A percentile compares a stretch with the other conserved stretches of the same genome.
These are phyloP conservation scores for Pelobates fuscus DNA, from an alignment of 2,113 vertebrate genomes.

Conservation along the genomic window DNA sequence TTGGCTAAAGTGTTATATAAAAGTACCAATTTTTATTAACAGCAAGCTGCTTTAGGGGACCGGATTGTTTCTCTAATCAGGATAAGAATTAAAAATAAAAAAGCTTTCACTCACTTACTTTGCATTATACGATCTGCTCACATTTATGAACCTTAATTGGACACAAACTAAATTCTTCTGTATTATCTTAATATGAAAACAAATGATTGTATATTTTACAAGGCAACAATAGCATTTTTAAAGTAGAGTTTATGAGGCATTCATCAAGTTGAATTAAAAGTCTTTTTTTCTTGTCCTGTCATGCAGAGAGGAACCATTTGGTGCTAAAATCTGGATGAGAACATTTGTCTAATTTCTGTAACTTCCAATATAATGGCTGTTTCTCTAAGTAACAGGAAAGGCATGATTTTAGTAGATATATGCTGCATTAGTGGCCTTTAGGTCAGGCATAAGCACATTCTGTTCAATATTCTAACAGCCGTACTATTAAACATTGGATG, in stretches of 20 bases:
- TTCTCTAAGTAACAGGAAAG: not conserved
- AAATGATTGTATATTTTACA: too few species aligned
- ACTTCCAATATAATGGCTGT: not conserved
- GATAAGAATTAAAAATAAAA: too few species aligned
- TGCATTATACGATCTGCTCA: too few species aligned
- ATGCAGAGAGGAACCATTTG: not conserved
- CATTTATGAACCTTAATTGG: too few species aligned
- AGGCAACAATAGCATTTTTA: too few species aligned
- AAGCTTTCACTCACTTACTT: too few species aligned
- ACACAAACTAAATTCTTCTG: too few species aligned
- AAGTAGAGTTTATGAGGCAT: not conserved
- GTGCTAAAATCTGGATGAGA: not conserved
- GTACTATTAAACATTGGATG: not conserved
- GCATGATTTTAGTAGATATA: not conserved
- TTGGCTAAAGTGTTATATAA: too few species aligned
- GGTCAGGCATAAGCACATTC: not conserved
- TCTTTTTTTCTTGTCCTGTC: not conserved
- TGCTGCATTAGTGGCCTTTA: not conserved
- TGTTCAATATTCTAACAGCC: not conserved
- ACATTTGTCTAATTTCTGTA: not conserved
- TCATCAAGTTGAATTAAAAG: not conserved
- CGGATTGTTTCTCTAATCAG: too few species aligned
- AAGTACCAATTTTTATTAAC: too few species aligned
- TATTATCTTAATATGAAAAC: too few species aligned
- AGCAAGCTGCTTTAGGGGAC: too few species aligned